Conservation (phyloP, 2,113 vertebrate species). For the Dromiciops gliroides region DNA sequence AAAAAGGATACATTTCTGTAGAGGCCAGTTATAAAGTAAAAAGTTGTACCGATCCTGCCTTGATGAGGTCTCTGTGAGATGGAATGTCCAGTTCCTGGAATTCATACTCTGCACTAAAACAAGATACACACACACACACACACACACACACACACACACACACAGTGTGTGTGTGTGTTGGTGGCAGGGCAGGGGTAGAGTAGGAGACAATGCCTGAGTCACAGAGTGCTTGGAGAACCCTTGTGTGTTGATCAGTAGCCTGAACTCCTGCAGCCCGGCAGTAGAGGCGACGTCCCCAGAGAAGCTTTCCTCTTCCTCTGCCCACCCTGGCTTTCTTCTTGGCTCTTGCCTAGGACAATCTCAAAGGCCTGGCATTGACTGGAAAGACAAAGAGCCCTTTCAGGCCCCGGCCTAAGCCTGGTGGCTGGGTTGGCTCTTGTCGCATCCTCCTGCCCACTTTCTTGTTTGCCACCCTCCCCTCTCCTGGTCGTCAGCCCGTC, state of each 20-base stretch:
- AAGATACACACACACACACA: no score
- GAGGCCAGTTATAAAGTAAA: slow-evolving; percentile 46
- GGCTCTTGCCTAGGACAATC: slow-evolving; percentile 74
- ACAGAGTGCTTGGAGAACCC: slow-evolving; percentile 17
- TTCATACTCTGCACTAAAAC: slow-evolving; percentile 1
- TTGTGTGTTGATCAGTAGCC: slow-evolving; percentile 32
- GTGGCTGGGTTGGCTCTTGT: slow-evolving; percentile 79
- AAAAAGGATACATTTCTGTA: slow-evolving; percentile 51
- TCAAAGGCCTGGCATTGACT: slow-evolving; percentile 84
- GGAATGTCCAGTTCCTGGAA: slow-evolving; percentile 49
- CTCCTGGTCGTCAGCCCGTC: slow-evolving; percentile 73
- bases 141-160: no score
- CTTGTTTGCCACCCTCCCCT: slow-evolving; percentile 63
- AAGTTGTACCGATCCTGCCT: not conserved
- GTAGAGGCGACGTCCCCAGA: slow-evolving; percentile 80
- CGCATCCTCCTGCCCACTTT: slow-evolving; percentile 65
- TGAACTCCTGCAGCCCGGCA: slow-evolving; percentile 68
- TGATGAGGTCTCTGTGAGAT: slow-evolving; percentile 36
- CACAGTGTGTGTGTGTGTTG: no score
- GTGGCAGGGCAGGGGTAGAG: not conserved
- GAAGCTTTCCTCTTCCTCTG: slow-evolving; percentile 78
- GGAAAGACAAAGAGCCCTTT: slow-evolving; percentile 84
- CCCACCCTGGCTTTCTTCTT: slow-evolving; percentile 59
- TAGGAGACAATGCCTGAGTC: slow-evolving; percentile 41
- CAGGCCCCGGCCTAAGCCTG: slow-evolving; percentile 67